Percentiles rank a stretch among this genome's conserved stretches.
Evolutionary conservation across 2,888 invertebrate genomes (phyloP).

Genomic region (Ischnura elegans): DNA sequence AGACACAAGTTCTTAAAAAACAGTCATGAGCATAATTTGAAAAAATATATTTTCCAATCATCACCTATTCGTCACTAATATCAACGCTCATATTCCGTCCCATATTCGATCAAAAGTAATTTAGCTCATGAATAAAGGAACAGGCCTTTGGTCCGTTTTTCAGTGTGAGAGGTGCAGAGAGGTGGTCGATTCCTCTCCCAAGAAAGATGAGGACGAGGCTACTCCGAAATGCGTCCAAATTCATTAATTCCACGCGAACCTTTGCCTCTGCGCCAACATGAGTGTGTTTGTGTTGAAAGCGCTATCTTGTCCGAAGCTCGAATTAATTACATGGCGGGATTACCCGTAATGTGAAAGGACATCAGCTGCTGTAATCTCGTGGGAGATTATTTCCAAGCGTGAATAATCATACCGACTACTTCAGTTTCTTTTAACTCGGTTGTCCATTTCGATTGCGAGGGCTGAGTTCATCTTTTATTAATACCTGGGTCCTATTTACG

Average conservation of each 20-base stretch:
- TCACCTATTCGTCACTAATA: not conserved
- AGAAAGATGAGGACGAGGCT: not conserved
- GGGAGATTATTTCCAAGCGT: not conserved
- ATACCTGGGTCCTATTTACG: too few relatives aligned
- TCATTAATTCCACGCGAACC: constrained; percentile 61
- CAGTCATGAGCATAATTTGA: too few relatives aligned
- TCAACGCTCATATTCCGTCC: not conserved
- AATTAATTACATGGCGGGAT: constrained; percentile 48
- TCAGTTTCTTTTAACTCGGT: not conserved
- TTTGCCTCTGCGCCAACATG: not conserved
- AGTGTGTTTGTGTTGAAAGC: not conserved
- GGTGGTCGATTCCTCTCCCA: not conserved
- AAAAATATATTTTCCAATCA: too few relatives aligned
- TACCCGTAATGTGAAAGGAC: not conserved
- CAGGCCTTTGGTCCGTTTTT: not conserved
- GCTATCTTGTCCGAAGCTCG: not conserved
- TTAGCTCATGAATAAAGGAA: not conserved
- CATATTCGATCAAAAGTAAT: constrained; percentile 6
- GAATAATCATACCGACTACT: not conserved
- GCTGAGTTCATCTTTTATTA: too few relatives aligned
- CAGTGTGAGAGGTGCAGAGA: not conserved
- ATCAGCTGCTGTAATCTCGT: constrained; percentile 35
- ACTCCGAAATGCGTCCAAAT: constrained; percentile 26
- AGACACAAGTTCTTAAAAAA: too few relatives aligned
- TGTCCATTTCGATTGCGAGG: not conserved